phyloP scores from a whole-genome alignment of 2,113 vertebrate species.

The Tapirus terrestris region DNA sequence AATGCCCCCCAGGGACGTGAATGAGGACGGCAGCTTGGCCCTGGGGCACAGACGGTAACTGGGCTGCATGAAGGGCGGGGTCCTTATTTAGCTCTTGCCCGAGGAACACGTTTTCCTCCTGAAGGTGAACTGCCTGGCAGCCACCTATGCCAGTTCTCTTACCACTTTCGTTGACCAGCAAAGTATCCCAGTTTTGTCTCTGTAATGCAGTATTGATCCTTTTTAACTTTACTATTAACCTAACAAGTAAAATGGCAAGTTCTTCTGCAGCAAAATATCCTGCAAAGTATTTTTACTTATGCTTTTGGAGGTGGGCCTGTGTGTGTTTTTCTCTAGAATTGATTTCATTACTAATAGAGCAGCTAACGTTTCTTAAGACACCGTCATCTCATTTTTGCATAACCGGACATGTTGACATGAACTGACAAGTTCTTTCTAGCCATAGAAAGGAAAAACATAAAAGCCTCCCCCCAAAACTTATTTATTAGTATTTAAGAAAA shows the following conservation, averaged over 20 bases:
- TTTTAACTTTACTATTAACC: not conserved
- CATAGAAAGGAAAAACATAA: slow-evolving; percentile 57
- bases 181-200: not conserved
- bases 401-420: slow-evolving; percentile 79
- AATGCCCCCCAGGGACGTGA: not conserved
- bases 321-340: slow-evolving; percentile 34
- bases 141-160: not conserved
- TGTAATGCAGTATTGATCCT: not conserved
- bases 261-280: not conserved
- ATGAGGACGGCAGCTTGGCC: not conserved
- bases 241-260: not conserved
- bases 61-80: not conserved
- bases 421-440: slow-evolving; percentile 35
- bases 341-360: slow-evolving; percentile 26
- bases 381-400: slow-evolving; percentile 73
- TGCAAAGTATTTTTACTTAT: not conserved
- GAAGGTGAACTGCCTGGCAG: not conserved
- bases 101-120: not conserved
- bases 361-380: slow-evolving; percentile 59
- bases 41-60: not conserved
- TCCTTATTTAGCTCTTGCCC: not conserved
- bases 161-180: not conserved
- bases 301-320: not conserved
- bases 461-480: not conserved
- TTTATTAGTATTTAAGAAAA: slow-evolving; percentile 51